These are phyloP conservation scores for Drosophila leonis DNA, from an alignment of 2,888 invertebrate genomes.

Conservation along the genomic window DNA sequence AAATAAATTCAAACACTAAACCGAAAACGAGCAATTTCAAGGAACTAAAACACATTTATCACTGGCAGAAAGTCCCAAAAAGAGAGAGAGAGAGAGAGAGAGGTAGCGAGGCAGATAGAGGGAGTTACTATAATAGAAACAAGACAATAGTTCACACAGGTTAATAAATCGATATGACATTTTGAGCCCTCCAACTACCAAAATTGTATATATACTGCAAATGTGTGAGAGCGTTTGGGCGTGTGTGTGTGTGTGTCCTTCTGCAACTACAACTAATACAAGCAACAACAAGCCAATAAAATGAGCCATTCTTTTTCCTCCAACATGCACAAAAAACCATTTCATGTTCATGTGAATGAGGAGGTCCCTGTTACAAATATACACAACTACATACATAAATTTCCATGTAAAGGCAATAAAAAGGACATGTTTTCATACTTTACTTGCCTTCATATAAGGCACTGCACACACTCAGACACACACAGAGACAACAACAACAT, in stretches of 20 bases:
- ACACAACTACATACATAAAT: constrained; percentile 74
- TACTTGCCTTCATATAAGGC: constrained; percentile 29
- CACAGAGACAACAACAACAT: constrained; percentile 64
- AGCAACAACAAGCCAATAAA: constrained; percentile 73
- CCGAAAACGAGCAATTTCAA: constrained; percentile 73
- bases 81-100: background rate
- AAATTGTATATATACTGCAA: constrained; percentile 16
- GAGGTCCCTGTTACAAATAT: constrained; percentile 25
- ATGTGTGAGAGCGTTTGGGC: background rate
- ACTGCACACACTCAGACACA: constrained; percentile 25
- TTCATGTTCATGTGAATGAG: constrained; percentile 10
- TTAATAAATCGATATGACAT: constrained; percentile 83
- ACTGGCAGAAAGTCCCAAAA: constrained; percentile 27
- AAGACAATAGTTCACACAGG: constrained; percentile 80
- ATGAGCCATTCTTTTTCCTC: constrained; percentile 65
- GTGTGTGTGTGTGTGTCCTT: constrained; percentile 8
- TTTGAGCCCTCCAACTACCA: constrained; percentile 47
- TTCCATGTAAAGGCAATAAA: constrained; percentile 81
- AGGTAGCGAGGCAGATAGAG: background rate
- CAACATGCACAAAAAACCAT: constrained; percentile 24
- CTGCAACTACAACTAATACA: constrained; percentile 36
- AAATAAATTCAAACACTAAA: constrained; percentile 76
- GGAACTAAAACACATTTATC: constrained; percentile 70
- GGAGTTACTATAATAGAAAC: constrained; percentile 13
- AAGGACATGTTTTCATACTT: constrained; percentile 75